These are phyloP conservation scores for Tetragonisca angustula DNA, from an alignment of 2,888 invertebrate species.

Conservation along the genomic window DNA sequence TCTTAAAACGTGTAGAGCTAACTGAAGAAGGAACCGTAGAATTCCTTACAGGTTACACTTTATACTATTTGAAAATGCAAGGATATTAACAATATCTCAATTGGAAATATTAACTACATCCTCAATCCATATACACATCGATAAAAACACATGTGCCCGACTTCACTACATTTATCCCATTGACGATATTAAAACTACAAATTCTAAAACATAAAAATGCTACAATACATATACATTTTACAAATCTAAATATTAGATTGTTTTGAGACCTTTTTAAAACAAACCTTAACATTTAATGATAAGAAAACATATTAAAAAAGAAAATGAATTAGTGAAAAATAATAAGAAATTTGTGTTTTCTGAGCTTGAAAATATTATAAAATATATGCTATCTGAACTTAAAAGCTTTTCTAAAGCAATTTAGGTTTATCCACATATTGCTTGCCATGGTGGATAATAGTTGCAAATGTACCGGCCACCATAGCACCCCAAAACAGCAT, in stretches of 20 bases:
- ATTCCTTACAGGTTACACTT: conserved; percentile 23
- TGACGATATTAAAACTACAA: conserved; percentile 11
- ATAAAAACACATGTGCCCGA: conserved; percentile 53
- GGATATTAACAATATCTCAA: conserved; percentile 23
- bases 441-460: conserved; percentile 94
- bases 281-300: conserved; percentile 10
- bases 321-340: not conserved
- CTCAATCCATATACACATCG: conserved; percentile 47
- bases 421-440: conserved; percentile 98
- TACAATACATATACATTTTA: conserved; percentile 11
- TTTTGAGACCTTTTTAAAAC: not conserved
- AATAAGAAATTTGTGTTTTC: conserved; percentile 9
- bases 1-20: conserved; percentile 39
- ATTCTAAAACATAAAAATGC: conserved; percentile 39
- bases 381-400: conserved; percentile 26
- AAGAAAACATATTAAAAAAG: not conserved
- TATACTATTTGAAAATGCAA: conserved; percentile 35
- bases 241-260: not conserved
- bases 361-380: conserved; percentile 35
- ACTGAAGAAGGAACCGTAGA: conserved; percentile 18
- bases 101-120: conserved; percentile 14
- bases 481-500: conserved; percentile 98
- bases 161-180: conserved; percentile 13
- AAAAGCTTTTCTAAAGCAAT: conserved; percentile 80
- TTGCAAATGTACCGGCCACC: conserved; percentile 90